phyloP scores from a whole-genome alignment of 2,113 vertebrate genomes.

The Melanostigma gelatinosum region DNA sequence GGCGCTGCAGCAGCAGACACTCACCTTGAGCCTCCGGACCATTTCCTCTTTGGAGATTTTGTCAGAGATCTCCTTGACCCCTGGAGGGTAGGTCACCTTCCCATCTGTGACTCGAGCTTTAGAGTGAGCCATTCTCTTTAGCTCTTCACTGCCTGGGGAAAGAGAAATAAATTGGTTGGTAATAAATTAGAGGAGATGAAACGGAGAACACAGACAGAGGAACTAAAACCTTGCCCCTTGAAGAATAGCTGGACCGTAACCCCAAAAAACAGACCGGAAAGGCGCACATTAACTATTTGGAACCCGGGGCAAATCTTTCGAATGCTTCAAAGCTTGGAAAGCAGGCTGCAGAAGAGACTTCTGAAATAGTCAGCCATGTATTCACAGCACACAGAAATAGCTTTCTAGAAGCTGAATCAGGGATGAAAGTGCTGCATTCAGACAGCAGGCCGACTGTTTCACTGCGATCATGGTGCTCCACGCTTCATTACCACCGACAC shows the following conservation, averaged over 20 bases:
- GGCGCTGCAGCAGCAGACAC: conserved; percentile 5
- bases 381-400: conserved; percentile 46
- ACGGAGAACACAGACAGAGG: not conserved
- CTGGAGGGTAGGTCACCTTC: conserved; percentile 99
- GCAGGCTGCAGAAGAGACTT: conserved; percentile 31
- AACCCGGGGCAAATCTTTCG: conserved; percentile 27
- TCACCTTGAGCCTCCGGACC: conserved; percentile 97
- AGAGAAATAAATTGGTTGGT: conserved; percentile 31
- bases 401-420: conserved; percentile 32
- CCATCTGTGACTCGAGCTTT: conserved; percentile 97
- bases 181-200: not conserved
- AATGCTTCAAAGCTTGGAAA: conserved; percentile 34
- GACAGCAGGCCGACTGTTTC: conserved; percentile 30
- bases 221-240: not conserved
- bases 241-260: conserved; percentile 22
- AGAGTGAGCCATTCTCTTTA: conserved; percentile 97
- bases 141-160: conserved; percentile 83
- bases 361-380: conserved; percentile 62
- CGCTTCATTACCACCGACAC: conserved; percentile 37
- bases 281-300: not conserved
- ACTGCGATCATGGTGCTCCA: conserved; percentile 17
- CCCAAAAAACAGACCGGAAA: not conserved
- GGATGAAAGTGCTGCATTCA: conserved; percentile 43
- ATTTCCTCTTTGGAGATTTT: conserved; percentile 99
- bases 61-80: conserved; percentile 99